Evolutionary conservation across 1,140 invertebrate species (phyloP).

Genomic region (Drosophila lowei): DNA sequence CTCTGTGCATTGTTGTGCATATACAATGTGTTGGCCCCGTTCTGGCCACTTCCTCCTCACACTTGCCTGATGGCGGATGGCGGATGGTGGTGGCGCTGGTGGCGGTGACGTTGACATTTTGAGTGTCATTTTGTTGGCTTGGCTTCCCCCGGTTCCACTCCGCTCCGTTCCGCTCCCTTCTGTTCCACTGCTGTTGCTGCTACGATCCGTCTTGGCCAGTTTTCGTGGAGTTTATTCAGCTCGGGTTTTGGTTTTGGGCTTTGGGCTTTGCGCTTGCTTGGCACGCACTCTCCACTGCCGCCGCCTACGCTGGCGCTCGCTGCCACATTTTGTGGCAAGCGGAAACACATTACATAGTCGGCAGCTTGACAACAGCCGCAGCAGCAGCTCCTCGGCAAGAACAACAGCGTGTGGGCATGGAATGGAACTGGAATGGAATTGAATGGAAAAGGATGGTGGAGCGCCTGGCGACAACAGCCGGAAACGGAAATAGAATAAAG

Average conservation of each 20-base stretch:
- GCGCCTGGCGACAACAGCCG: constrained; percentile 68
- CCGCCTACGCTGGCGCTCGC: constrained; percentile 40
- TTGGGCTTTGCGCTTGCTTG: constrained; percentile 32
- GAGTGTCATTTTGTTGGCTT: constrained; percentile 63
- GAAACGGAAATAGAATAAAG: constrained; percentile 80
- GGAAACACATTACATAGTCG: constrained; percentile 79
- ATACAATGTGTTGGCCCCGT: constrained; percentile 30
- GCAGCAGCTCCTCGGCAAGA: constrained; percentile 15
- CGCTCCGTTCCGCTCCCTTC: too few species aligned
- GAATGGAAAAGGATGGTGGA: background rate
- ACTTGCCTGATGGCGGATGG: too few species aligned
- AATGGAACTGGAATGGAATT: background rate
- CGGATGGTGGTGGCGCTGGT: background rate
- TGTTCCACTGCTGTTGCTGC: too few species aligned
- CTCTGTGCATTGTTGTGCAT: constrained; percentile 38
- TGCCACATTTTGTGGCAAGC: constrained; percentile 71
- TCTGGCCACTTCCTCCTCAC: constrained; percentile 9
- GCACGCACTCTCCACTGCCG: constrained; percentile 54
- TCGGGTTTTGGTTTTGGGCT: constrained; percentile 29
- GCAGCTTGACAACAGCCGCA: constrained; percentile 62
- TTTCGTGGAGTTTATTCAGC: constrained; percentile 18
- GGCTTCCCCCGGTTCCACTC: constrained; percentile 24
- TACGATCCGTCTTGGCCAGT: background rate
- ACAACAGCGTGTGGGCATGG: background rate
- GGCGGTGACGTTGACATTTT: constrained; percentile 71